Evolutionary conservation across 2,888 invertebrate species (phyloP), one percentile per base, ranked within the genome.

Genomic region (Boloria selene): DNA sequence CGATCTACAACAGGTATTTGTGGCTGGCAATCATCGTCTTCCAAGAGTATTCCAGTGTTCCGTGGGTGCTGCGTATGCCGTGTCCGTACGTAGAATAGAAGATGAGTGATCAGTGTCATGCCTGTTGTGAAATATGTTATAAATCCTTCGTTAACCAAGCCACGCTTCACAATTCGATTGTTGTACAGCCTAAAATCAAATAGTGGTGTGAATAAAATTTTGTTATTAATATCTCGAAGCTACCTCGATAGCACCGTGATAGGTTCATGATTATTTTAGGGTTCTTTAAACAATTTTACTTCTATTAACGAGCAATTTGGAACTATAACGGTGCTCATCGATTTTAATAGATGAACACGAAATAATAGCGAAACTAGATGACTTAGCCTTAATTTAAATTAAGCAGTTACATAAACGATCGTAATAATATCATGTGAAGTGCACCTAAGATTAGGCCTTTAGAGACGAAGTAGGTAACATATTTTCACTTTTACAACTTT

Each of bases 1-100:
- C 93, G 62, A 88, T 87, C 75, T 93, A 92, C 87, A 86, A 80
- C 88, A 92, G 92, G 92, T 93, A 91, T 82, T 84, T 87, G 79
- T 81, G 83, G 85, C 80, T 88, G 83, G 81, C 76, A 75, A 75
- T 90, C 77, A 73, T 82, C 79, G 70, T 85, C 75, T 82, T 80
- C 45, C 85, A 86, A 79, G 88, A 90, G 82, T 78, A 74, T 70
- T 76, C 74, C 79, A 79, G 77, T 74, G 85, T 88, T 69, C 85
- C 87, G 44, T 85, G 85, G 87, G 83, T 86, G 73, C 85, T 89
- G 70, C 83, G 88, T 67, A 44, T 64, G 53, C 82, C 73, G 75
- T 74, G 76, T 72, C 79, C 82, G 87, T 87, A 86, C 87, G 87
- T 88, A 83, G 79, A 76, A 79, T 59, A 67, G 58, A 55, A 64